Conservation (phyloP, 2,113 vertebrate species). For the Gymnobelideus leadbeateri region DNA sequence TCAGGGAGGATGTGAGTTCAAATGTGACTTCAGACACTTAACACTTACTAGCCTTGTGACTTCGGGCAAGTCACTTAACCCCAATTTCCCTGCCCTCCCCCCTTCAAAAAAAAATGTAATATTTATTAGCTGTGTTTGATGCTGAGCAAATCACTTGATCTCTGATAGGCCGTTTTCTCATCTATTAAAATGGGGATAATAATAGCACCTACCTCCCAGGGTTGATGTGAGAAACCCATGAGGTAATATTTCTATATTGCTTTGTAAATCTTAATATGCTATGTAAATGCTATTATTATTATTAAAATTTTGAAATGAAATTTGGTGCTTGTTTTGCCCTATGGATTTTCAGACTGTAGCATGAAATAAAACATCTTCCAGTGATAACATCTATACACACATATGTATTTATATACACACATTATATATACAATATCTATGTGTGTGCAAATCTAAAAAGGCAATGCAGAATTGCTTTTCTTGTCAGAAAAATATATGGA, state of each 20-base stretch:
- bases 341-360: not conserved
- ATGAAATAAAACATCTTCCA: not conserved
- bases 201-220: not conserved
- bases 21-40: no score
- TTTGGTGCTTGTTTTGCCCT: not conserved
- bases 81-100: no score
- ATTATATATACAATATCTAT: no score
- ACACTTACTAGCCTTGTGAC: no score
- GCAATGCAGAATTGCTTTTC: no score
- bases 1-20: no score
- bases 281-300: not conserved
- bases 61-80: no score
- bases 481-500: no score
- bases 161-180: not conserved
- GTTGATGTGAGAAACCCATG: not conserved
- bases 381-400: no score
- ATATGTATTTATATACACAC: no score
- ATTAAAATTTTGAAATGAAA: not conserved
- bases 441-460: no score
- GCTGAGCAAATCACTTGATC: not conserved
- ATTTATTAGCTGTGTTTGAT: not conserved
- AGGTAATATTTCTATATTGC: not conserved
- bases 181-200: not conserved
- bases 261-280: not conserved
- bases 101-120: not conserved